A percentile compares a stretch with the other conserved stretches of the same genome.
phyloP scores from a whole-genome alignment of 2,888 invertebrate genomes.

The Sclerodermus sp. region DNA sequence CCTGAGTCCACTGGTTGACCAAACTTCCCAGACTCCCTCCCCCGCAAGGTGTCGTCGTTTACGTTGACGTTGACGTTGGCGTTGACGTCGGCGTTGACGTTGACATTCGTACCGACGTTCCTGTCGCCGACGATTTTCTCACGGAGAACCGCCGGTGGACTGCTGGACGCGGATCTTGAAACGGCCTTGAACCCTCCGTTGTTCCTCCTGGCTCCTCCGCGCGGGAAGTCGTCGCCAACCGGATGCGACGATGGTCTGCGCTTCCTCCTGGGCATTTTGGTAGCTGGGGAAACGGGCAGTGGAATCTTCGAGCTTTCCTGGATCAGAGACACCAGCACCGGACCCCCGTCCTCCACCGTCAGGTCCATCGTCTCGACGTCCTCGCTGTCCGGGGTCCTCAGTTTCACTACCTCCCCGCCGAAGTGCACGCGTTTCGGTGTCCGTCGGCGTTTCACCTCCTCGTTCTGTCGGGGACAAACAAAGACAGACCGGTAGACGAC shows the following conservation, averaged over 20 bases:
- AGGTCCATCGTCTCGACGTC: conserved; percentile 60
- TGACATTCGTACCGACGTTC: no score
- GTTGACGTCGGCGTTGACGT: no score
- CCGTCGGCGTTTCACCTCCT: conserved; percentile 40
- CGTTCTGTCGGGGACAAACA: conserved; percentile 10
- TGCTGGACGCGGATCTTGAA: no score
- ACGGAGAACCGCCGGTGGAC: no score
- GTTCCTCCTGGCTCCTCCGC: no score
- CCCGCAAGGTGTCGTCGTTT: no score
- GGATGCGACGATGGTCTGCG: conserved; percentile 34
- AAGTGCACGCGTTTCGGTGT: conserved; percentile 76
- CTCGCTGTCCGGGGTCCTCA: conserved; percentile 84
- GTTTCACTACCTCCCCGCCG: conserved; percentile 84
- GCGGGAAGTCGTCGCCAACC: not conserved
- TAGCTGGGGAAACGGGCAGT: conserved; percentile 57
- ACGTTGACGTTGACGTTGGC: no score
- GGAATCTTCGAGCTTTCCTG: conserved; percentile 55
- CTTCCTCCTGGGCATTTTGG: conserved; percentile 44
- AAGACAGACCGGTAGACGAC: no score
- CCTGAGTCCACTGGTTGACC: no score
- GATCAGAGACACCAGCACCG: conserved; percentile 13
- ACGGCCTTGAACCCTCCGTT: no score
- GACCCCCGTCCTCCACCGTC: conserved; percentile 57
- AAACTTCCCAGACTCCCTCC: no score
- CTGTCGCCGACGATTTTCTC: no score